These are phyloP conservation scores for Centruroides sculpturatus DNA, from an alignment of 1,140 invertebrate species.

Conservation along the genomic window DNA sequence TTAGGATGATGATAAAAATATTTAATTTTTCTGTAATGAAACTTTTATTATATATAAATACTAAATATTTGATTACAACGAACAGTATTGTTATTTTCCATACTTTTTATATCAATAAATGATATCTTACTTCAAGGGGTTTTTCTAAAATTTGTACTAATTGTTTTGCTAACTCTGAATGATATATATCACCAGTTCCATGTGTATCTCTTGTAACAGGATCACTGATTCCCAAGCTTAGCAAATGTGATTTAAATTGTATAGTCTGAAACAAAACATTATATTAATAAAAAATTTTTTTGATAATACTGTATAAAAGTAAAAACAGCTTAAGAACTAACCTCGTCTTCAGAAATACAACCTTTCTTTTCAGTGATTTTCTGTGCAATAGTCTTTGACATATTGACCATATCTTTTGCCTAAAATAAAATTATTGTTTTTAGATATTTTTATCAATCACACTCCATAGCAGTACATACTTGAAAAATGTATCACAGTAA, in stretches of 20 bases:
- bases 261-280: constrained; percentile 46
- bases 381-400: constrained; percentile 81
- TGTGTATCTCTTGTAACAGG: constrained; percentile 83
- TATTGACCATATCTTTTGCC: constrained; percentile 85
- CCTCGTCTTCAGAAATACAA: constrained; percentile 90
- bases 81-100: too few species aligned
- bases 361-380: constrained; percentile 92
- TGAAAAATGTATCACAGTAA: too few species aligned
- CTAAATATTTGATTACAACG: too few species aligned
- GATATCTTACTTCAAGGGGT: constrained; percentile 43
- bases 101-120: too few species aligned
- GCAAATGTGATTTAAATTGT: constrained; percentile 84
- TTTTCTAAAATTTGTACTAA: constrained; percentile 63
- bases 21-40: too few species aligned
- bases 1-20: too few species aligned
- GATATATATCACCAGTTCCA: constrained; percentile 73
- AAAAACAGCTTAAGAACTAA: constrained; percentile 14
- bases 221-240: constrained; percentile 82
- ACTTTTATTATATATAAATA: too few species aligned
- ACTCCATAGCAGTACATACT: too few species aligned
- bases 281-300: not conserved
- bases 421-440: constrained; percentile 10
- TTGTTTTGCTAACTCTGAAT: constrained; percentile 70
- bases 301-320: not conserved
- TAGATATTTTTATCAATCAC: too few species aligned